Conservation (phyloP, 2,113 vertebrate genomes). For the Psammodynastes pulverulentus region DNA sequence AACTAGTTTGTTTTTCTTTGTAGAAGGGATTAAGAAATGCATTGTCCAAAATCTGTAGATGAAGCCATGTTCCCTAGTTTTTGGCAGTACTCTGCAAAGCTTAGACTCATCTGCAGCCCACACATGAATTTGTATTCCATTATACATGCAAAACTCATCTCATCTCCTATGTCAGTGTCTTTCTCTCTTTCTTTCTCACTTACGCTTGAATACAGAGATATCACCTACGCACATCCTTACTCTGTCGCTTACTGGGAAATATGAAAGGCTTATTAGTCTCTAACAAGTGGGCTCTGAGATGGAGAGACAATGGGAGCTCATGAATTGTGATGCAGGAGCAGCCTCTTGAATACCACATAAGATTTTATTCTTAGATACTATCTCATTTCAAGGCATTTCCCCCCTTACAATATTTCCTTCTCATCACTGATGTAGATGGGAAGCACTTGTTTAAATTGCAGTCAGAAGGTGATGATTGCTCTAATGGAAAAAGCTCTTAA, state of each 20-base stretch:
- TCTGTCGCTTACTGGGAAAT: slow-evolving; percentile 14
- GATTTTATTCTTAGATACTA: slow-evolving; percentile 28
- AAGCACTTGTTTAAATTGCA: slow-evolving; percentile 54
- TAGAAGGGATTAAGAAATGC: not conserved
- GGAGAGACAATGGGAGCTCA: slow-evolving; percentile 17
- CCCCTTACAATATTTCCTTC: slow-evolving; percentile 49
- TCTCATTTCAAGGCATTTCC: slow-evolving; percentile 34
- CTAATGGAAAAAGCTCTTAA: slow-evolving; percentile 58
- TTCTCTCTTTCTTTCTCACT: slow-evolving; percentile 18
- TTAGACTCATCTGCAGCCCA: not conserved
- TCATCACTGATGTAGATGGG: slow-evolving; percentile 37
- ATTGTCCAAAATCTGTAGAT: not conserved
- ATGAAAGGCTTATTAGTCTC: slow-evolving; percentile 10
- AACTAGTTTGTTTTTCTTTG: not conserved
- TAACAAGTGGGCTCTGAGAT: slow-evolving; percentile 21
- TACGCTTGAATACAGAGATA: slow-evolving; percentile 19
- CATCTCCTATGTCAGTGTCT: slow-evolving; percentile 4
- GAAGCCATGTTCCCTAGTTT: not conserved
- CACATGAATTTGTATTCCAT: not conserved
- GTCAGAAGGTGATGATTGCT: slow-evolving; percentile 47
- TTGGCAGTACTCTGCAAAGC: not conserved
- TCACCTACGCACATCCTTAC: slow-evolving; percentile 32
- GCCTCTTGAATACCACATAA: slow-evolving; percentile 32
- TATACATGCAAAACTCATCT: slow-evolving; percentile 6
- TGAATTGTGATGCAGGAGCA: slow-evolving; percentile 33